These are phyloP conservation scores for Acanthurus leucopareius DNA, from an alignment of 2,797 vertebrate species.

Conservation along the genomic window DNA sequence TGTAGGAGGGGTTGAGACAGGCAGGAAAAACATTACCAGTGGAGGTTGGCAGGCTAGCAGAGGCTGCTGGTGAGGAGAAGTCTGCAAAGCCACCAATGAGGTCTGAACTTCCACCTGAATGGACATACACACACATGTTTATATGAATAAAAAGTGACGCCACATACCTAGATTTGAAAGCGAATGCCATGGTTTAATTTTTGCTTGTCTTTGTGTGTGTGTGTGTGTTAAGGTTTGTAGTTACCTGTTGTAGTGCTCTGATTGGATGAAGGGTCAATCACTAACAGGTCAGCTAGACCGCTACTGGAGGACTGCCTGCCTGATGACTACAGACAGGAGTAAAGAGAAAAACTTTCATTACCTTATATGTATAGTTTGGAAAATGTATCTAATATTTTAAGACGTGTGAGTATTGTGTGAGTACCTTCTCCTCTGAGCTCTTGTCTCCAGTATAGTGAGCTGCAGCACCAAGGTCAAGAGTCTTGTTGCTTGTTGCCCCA, in stretches of 20 bases:
- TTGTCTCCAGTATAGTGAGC: conserved; percentile 96
- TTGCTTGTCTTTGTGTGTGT: background rate
- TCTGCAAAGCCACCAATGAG: conserved; percentile 96
- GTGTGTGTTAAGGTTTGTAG: background rate
- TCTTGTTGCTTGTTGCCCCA: conserved; percentile 90
- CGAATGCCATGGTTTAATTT: conserved; percentile 13
- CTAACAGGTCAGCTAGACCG: conserved; percentile 93
- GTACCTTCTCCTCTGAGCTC: conserved; percentile 87
- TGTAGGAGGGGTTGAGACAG: background rate
- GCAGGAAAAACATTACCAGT: conserved; percentile 85
- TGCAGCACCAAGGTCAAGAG: conserved; percentile 96
- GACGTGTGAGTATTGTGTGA: background rate
- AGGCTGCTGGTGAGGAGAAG: conserved; percentile 92
- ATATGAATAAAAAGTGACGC: background rate
- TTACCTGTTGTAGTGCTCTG: conserved; percentile 87
- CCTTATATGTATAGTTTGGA: background rate
- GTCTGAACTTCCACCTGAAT: conserved; percentile 84
- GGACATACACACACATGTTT: conserved; percentile 13
- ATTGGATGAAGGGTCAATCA: conserved; percentile 87
- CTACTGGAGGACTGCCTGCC: conserved; percentile 86
- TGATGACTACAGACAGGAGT: conserved; percentile 78
- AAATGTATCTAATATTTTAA: background rate
- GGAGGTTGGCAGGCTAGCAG: conserved; percentile 89
- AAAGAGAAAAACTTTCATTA: conserved; percentile 5
- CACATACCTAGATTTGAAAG: background rate